phyloP scores from a whole-genome alignment of 1,140 invertebrate species.

The Acromyrmex echinatior region DNA sequence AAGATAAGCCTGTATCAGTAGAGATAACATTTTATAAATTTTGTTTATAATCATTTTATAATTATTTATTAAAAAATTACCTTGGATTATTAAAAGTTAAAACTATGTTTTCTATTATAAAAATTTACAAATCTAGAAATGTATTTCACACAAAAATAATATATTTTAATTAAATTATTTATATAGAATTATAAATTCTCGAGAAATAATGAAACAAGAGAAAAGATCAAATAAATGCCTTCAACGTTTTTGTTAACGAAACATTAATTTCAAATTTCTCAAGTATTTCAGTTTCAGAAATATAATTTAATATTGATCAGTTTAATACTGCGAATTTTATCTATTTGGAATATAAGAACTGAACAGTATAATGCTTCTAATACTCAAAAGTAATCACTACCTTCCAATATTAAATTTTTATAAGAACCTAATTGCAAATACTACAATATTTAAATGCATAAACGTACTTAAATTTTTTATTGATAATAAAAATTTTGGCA shows the following conservation, averaged over 20 bases:
- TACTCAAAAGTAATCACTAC: too few species aligned
- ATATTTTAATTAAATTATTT: conserved; percentile 8
- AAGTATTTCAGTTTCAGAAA: neutral
- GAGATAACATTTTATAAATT: too few species aligned
- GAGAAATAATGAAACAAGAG: neutral
- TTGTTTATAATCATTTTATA: neutral
- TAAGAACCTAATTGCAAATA: too few species aligned
- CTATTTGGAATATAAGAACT: too few species aligned
- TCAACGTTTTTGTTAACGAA: neutral
- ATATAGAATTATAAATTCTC: neutral
- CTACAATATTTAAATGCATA: neutral
- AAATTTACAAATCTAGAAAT: neutral
- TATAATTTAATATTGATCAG: too few species aligned
- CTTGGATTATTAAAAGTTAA: neutral
- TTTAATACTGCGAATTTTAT: too few species aligned
- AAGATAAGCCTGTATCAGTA: too few species aligned
- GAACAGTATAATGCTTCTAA: too few species aligned
- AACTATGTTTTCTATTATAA: neutral
- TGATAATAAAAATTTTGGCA: neutral
- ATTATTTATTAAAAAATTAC: neutral
- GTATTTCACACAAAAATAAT: neutral
- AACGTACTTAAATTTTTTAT: neutral
- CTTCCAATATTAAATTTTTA: too few species aligned
- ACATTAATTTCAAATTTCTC: neutral
- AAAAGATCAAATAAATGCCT: neutral